Conservation (phyloP, 2,888 invertebrate species). For the Aleiodes testaceus region DNA sequence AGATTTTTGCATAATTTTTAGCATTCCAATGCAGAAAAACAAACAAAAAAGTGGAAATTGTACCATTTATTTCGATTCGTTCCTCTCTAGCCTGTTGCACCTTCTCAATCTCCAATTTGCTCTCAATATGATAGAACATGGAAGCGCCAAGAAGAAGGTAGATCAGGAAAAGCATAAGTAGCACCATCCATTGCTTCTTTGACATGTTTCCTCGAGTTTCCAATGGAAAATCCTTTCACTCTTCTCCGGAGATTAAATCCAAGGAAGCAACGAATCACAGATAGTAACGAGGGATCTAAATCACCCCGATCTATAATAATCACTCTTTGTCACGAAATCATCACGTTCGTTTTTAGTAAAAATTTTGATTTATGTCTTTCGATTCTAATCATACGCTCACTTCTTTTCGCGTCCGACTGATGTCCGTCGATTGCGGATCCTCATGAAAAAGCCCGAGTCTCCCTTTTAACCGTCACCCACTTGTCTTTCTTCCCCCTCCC, state of each 20-base stretch:
- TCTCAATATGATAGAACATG: constrained; percentile 89
- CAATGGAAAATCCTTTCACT: not conserved
- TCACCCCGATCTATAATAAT: constrained; percentile 19
- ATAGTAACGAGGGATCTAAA: constrained; percentile 1
- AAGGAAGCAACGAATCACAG: not conserved
- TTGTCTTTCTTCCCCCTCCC: constrained; percentile 34
- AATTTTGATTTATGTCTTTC: constrained; percentile 2
- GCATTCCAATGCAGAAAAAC: not conserved
- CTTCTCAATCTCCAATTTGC: constrained; percentile 79
- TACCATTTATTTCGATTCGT: constrained; percentile 82
- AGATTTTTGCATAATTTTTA: too few species aligned
- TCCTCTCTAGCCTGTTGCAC: constrained; percentile 77
- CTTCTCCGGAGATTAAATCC: not conserved
- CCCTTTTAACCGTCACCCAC: constrained; percentile 41
- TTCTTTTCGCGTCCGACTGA: constrained; percentile 33
- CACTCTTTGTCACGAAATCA: constrained; percentile 38
- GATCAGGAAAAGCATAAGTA: constrained; percentile 83
- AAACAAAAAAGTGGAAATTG: constrained; percentile 65
- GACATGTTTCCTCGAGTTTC: constrained; percentile 77
- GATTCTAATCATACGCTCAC: constrained; percentile 25
- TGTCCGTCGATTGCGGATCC: constrained; percentile 39
- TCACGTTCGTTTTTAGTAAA: constrained; percentile 2
- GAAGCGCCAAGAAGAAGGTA: constrained; percentile 89
- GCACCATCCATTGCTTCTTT: constrained; percentile 85
- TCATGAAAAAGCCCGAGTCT: constrained; percentile 29